Conservation (phyloP, 2,797 vertebrate genomes). For the Coendou prehensilis region DNA sequence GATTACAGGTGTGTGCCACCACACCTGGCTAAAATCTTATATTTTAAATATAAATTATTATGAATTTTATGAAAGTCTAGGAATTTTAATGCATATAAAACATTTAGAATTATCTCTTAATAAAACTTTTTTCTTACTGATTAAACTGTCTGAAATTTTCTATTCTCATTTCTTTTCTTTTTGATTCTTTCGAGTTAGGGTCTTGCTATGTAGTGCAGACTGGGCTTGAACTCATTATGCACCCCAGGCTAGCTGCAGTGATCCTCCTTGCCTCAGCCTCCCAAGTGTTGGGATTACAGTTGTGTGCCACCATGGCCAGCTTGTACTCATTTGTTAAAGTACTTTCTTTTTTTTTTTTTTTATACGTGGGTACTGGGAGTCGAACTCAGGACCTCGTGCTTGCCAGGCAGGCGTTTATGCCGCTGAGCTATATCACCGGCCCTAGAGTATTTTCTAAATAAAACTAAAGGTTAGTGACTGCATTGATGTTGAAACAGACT, state of each 20-base stretch:
- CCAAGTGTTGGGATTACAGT: too few species aligned
- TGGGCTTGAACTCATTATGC: too few species aligned
- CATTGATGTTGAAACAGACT: neutral
- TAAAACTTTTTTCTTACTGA: slow-evolving; percentile 24
- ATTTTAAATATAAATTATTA: slow-evolving; percentile 33
- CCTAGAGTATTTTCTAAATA: slow-evolving; percentile 23
- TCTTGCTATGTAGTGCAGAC: too few species aligned
- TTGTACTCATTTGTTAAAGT: neutral
- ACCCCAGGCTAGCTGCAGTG: too few species aligned
- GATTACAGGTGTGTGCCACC: neutral
- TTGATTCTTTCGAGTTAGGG: neutral
- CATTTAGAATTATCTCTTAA: slow-evolving; percentile 38
- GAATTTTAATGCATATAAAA: slow-evolving; percentile 10
- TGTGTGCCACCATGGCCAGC: neutral
- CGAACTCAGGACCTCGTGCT: too few species aligned
- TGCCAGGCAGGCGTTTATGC: neutral
- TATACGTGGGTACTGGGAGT: too few species aligned
- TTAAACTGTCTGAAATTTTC: slow-evolving; percentile 29
- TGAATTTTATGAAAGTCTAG: neutral
- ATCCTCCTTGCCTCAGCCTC: too few species aligned
- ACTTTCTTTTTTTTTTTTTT: neutral
- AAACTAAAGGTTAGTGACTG: neutral
- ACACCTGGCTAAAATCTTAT: neutral
- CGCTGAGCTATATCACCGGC: too few species aligned
- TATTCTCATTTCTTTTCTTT: neutral